phyloP scores from a whole-genome alignment of 2,888 invertebrate genomes.

The Parnassius glacialis region DNA sequence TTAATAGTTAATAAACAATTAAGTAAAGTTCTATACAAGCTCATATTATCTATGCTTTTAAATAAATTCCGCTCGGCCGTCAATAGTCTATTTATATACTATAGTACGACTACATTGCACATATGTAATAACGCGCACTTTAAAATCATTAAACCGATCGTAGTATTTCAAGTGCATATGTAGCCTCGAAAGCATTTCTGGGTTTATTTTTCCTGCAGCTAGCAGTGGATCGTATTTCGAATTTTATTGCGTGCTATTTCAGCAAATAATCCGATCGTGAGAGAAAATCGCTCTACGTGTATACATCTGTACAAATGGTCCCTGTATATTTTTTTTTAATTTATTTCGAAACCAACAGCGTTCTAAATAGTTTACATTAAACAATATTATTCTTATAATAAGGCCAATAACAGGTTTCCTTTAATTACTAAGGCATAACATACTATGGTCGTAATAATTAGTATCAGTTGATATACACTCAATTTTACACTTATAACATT shows the following conservation, averaged over 20 bases:
- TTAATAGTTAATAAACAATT: no score
- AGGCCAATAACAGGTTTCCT: no score
- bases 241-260: constrained; percentile 78
- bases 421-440: no score
- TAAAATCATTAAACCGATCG: constrained; percentile 8
- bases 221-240: constrained; percentile 62
- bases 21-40: no score
- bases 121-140: neutral
- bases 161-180: constrained; percentile 11
- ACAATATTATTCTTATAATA: no score
- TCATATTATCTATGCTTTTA: no score
- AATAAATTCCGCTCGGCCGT: no score
- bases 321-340: neutral
- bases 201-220: constrained; percentile 71
- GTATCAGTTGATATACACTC: no score
- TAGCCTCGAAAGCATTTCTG: constrained; percentile 21
- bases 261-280: constrained; percentile 54
- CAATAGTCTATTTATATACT: neutral
- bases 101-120: neutral
- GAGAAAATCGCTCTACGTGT: constrained; percentile 22
- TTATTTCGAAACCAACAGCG: no score
- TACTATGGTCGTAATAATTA: no score
- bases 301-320: constrained; percentile 16
- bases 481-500: no score
- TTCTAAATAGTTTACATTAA: no score